phyloP scores from a whole-genome alignment of 2,113 vertebrate genomes.

The Laticauda laticaudata region DNA sequence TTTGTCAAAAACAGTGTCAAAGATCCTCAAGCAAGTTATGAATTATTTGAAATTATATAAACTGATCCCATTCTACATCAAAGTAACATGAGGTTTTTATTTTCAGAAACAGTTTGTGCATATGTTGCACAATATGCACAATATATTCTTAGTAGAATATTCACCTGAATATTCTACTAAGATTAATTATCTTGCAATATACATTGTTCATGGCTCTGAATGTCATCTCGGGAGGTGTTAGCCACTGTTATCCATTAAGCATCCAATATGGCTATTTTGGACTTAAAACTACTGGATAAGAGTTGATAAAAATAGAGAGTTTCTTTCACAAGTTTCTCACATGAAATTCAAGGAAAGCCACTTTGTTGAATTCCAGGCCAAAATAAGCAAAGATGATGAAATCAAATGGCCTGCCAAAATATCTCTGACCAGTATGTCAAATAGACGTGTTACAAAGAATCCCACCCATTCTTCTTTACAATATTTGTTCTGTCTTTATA shows the following conservation, averaged over 20 bases:
- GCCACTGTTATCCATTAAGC: conserved; percentile 33
- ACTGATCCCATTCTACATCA: background rate
- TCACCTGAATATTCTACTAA: conserved; percentile 40
- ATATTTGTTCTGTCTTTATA: background rate
- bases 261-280: conserved; percentile 21
- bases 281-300: conserved; percentile 8
- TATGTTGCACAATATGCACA: background rate
- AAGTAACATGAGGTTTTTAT: background rate
- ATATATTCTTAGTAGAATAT: too few species aligned
- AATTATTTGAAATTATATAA: background rate
- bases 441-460: background rate
- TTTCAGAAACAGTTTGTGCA: background rate
- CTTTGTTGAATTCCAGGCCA: conserved; percentile 30
- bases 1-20: background rate
- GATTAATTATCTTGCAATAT: conserved; percentile 32
- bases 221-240: background rate
- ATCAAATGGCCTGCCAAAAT: conserved; percentile 4
- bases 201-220: background rate
- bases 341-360: conserved; percentile 24
- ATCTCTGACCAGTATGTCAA: background rate
- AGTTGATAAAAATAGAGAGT: background rate
- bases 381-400: conserved; percentile 35
- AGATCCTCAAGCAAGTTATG: background rate
- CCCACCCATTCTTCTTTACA: background rate
- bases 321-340: conserved; percentile 30